A percentile compares a stretch with the other conserved stretches of the same genome.
phyloP scores from a whole-genome alignment of 2,888 invertebrate species.

The Meteorus colon region DNA sequence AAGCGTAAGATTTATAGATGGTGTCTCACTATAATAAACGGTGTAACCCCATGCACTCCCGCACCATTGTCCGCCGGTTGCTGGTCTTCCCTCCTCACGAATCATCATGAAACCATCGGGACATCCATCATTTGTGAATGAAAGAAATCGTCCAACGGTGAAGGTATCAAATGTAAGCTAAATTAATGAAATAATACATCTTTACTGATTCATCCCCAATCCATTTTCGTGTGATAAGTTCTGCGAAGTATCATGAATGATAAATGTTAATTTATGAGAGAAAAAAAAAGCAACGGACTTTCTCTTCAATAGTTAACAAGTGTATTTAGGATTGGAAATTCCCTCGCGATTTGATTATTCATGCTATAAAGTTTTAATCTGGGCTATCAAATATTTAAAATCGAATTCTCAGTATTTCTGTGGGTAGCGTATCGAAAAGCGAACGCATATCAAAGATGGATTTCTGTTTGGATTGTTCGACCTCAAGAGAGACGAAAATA shows the following conservation, averaged over 20 bases:
- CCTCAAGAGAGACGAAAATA: too few relatives aligned
- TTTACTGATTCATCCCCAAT: not conserved
- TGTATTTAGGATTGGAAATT: not conserved
- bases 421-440: not conserved
- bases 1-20: slow-evolving; percentile 85
- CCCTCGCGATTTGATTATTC: not conserved
- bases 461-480: too few relatives aligned
- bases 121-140: slow-evolving; percentile 85
- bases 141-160: slow-evolving; percentile 86
- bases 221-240: too few relatives aligned
- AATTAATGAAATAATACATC: not conserved
- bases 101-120: slow-evolving; percentile 89
- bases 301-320: not conserved
- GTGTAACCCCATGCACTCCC: slow-evolving; percentile 90
- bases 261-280: not conserved
- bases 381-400: not conserved
- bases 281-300: not conserved
- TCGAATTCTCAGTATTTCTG: not conserved
- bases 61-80: slow-evolving; percentile 87
- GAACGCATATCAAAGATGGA: too few relatives aligned
- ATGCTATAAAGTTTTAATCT: not conserved
- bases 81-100: slow-evolving; percentile 81
- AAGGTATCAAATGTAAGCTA: slow-evolving; percentile 90
- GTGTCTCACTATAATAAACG: slow-evolving; percentile 88
- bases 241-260: not conserved